Evolutionary conservation across 2,888 invertebrate species (phyloP), one percentile per base, ranked within the genome.

Genomic region (Notodonta ziczac): DNA sequence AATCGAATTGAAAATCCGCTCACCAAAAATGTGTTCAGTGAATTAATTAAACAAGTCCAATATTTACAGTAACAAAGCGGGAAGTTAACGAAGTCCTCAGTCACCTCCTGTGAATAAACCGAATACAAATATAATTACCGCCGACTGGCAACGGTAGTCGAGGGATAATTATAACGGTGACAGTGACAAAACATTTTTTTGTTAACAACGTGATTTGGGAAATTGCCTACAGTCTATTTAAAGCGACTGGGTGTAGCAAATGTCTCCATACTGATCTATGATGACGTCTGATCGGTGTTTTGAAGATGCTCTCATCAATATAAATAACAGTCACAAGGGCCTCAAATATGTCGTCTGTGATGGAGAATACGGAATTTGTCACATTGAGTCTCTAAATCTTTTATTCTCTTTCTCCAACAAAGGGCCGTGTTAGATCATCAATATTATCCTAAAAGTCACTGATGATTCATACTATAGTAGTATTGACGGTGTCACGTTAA

Each of bases 21-120:
- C 44, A 51, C 52, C 57, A 58, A 64, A 66, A 75, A 68, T 69
- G 14, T 57, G 57, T 70, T 54, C 39, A 62, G 66, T 66, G 60
- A 58, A 66, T 72, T 75, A 73, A 72, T 73, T 60, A 62, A 65
- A 40, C 57, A 69, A 73, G 64, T 73, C 62, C 73, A 76, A 73
- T 70, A 62, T 75, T 60, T 69, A 73, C 70, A 51, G 57, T 46
- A 56, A 63, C 63, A 73, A 73, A 73, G 54, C 61, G 61, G n/a
- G 57, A 51, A 53, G 61, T 61, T 73, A 76, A 73, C 74, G 70
- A 73, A 65, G 70, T 62, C 58, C 59, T 69, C 60, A 66, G 65
- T 58, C 71, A 66, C 67, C 70, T 70, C 52, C 9, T 46, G 16
- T 46, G 32, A 46, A 56, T 46, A 46, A 44, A 55, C 55, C 40